phyloP scores from a whole-genome alignment of 2,113 vertebrate species.

The Pontoporia blainvillei region DNA sequence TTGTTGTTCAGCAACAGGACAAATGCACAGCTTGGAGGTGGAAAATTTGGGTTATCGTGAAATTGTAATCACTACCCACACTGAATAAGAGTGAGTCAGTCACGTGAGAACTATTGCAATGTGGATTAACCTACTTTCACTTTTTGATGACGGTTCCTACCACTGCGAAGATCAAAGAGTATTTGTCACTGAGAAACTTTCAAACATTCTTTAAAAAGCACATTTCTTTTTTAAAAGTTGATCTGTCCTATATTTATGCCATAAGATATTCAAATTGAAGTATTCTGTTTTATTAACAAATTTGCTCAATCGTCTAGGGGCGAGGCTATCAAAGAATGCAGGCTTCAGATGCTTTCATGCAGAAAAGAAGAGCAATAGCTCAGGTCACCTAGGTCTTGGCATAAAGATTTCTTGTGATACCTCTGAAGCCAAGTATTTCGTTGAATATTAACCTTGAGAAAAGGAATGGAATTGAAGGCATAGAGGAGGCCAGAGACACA shows the following conservation, averaged over 20 bases:
- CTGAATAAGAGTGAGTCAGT: neutral
- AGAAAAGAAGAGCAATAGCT: neutral
- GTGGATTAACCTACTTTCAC: neutral
- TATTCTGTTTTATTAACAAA: conserved; percentile 16
- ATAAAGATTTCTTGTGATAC: neutral
- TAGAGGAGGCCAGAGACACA: neutral
- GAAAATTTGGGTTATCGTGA: neutral
- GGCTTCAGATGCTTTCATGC: neutral
- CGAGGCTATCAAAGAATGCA: neutral
- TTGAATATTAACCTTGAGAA: conserved; percentile 19
- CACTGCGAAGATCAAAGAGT: neutral
- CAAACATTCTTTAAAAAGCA: conserved; percentile 27
- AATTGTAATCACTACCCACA: neutral
- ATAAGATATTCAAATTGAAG: neutral
- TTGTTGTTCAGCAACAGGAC: conserved; percentile 34
- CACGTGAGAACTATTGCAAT: neutral
- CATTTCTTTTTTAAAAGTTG: neutral
- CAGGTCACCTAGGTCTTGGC: neutral
- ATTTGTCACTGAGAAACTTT: conserved; percentile 44
- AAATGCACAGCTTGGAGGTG: neutral
- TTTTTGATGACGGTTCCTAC: neutral
- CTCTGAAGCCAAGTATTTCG: neutral
- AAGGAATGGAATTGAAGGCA: neutral
- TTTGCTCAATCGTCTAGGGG: neutral
- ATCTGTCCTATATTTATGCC: conserved; percentile 16